A percentile compares a stretch with the other conserved stretches of the same genome.
phyloP scores from a whole-genome alignment of 2,888 invertebrate genomes.

The Thera britannica region DNA sequence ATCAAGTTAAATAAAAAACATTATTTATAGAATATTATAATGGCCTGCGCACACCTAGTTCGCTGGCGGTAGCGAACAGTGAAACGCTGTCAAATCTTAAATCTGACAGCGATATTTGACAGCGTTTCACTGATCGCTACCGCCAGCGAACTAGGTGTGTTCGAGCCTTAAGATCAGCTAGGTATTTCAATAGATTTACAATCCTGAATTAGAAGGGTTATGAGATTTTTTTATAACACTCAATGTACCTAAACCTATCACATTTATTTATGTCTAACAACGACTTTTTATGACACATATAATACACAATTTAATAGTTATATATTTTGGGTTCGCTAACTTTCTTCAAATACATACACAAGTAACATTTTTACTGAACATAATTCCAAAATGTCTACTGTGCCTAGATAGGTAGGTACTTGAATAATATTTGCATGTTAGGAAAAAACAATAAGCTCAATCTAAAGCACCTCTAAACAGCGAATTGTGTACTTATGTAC shows the following conservation, averaged over 20 bases:
- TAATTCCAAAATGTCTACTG: too few species aligned
- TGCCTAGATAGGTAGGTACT: constrained; percentile 3
- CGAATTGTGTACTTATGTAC: constrained; percentile 46
- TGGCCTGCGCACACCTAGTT: too few species aligned
- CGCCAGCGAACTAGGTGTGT: too few species aligned
- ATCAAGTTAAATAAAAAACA: background rate
- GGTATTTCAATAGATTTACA: constrained; percentile 29
- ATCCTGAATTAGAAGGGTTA: constrained; percentile 3
- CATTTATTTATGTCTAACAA: constrained; percentile 4
- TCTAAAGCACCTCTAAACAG: constrained; percentile 35
- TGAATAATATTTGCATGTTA: constrained; percentile 26
- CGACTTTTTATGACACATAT: constrained; percentile 13
- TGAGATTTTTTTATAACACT: constrained; percentile 9
- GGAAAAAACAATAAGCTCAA: constrained; percentile 50
- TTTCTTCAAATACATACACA: constrained; percentile 18
- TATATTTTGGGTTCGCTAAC: constrained; percentile 9
- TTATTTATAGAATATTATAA: background rate
- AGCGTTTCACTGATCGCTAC: too few species aligned
- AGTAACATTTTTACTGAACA: too few species aligned
- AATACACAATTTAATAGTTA: constrained; percentile 20
- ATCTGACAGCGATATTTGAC: too few species aligned
- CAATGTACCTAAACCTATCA: constrained; percentile 2
- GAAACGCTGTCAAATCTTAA: too few species aligned
- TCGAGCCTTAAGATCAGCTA: background rate
- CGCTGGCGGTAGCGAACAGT: too few species aligned